Base-by-base conservation (phyloP, 1,140 invertebrate genomes). In the Cyrtorhinus lividipennis region DNA sequence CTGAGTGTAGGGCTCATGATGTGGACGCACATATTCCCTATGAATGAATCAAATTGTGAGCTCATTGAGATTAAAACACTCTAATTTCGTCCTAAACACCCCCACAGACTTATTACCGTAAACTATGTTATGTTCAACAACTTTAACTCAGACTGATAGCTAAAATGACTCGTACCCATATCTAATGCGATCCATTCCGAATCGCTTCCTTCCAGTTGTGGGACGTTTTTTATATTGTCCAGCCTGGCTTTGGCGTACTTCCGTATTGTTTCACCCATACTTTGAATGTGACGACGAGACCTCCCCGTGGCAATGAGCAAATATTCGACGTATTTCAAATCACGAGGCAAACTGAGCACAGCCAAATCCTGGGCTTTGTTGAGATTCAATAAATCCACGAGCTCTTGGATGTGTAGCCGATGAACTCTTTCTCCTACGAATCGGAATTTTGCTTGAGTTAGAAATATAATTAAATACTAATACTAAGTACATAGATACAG, bases 1-100 rank as follows among this genome's bases (percentile, higher is more conserved):
- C 93, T 78, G 5, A 80, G 77, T 68, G 83, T 75, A 2, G 77
- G 72, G 24, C 82, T 83, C 73, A 95, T 92, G 66, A 96, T 81
- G 70, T 97, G 92, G n/a, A 96, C 70, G 1, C 85, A 85, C 66
- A 96, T 95, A 71, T 95, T 95, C 60, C 86, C 86, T 88, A n/a
- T n/a, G 70, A 26, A 80, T 74, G 48, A 68, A 53, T 53, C 20
- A 22, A 22, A 5, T 22, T 53, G 48, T 10, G 8, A 53, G 48
- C 18, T 53, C 10, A 53, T 53, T 44, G 38, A n/a, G n/a, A n/a
- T n/a, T n/a, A 44, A 26, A 26, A 59, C 22, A 59, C 5, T 12
- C n/a, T 45, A 45, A 12, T n/a, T 23, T 24, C 12, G 1, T n/a
- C 22, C 23, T 5, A 5, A 20, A 56, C 23, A 8, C 5, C 5